A percentile compares a stretch with the other conserved stretches of the same genome.
Evolutionary conservation across 1,140 invertebrate species (phyloP).

Genomic region (Caenorhabditis briggsae): DNA sequence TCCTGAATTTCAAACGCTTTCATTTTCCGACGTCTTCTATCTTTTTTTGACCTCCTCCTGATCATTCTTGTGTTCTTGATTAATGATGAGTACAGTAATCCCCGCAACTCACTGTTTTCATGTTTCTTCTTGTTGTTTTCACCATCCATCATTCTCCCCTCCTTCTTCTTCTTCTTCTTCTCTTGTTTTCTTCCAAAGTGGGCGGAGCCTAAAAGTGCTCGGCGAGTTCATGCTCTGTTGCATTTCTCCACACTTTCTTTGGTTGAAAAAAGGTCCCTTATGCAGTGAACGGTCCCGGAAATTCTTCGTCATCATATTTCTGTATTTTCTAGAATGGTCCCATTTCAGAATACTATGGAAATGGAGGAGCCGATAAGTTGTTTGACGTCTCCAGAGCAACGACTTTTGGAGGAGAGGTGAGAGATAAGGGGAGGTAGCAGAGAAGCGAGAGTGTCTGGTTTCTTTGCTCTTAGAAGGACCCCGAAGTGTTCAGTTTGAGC

Average conservation of each 20-base stretch:
- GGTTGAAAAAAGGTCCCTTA: too few species aligned
- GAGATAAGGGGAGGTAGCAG: neutral
- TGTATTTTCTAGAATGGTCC: neutral
- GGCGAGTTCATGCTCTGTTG: conserved; percentile 39
- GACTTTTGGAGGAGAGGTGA: conserved; percentile 7
- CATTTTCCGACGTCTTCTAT: neutral
- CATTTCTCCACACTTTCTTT: conserved; percentile 13
- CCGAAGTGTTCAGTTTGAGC: too few species aligned
- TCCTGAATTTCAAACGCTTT: too few species aligned
- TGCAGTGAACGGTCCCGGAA: too few species aligned
- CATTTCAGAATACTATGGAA: conserved; percentile 40
- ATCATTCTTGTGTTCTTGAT: neutral
- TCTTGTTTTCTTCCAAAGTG: neutral
- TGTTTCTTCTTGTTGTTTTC: conserved; percentile 40
- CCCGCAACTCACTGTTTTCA: neutral
- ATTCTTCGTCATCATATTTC: neutral
- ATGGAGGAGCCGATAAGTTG: conserved; percentile 49
- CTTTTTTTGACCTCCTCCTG: neutral
- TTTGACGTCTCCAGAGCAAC: conserved; percentile 38
- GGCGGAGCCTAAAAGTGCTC: conserved; percentile 40
- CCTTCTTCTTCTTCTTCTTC: too few species aligned
- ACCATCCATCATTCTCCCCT: neutral
- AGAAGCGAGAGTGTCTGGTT: neutral
- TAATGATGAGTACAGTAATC: conserved; percentile 16
- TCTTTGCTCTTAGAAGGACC: neutral